These are phyloP conservation scores for Abrostola triplasia DNA, from an alignment of 2,888 invertebrate species.

Conservation along the genomic window DNA sequence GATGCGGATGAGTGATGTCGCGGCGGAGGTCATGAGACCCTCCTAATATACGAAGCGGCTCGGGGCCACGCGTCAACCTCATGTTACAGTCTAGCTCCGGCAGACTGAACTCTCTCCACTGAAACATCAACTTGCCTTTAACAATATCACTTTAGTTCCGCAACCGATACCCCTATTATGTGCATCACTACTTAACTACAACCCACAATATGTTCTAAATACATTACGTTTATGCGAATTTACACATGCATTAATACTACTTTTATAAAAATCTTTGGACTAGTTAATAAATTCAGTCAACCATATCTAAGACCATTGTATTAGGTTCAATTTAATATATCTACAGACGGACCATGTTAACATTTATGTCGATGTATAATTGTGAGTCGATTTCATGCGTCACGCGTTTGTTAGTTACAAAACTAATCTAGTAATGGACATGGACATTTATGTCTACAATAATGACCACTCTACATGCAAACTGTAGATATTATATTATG, in stretches of 20 bases:
- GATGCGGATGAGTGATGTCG: constrained; percentile 80
- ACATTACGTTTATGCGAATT: constrained; percentile 28
- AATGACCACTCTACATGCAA: constrained; percentile 34
- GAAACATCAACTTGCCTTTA: constrained; percentile 85
- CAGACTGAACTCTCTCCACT: constrained; percentile 85
- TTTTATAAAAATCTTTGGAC: neutral
- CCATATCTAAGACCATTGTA: neutral
- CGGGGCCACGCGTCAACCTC: constrained; percentile 70
- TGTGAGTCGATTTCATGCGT: constrained; percentile 49
- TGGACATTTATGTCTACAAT: constrained; percentile 24
- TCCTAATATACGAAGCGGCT: constrained; percentile 78
- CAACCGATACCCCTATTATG: constrained; percentile 73
- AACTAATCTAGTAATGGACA: constrained; percentile 34
- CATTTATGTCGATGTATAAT: constrained; percentile 15
- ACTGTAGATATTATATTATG: constrained; percentile 2
- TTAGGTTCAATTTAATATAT: constrained; percentile 13
- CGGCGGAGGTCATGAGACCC: constrained; percentile 82
- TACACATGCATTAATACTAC: constrained; percentile 61
- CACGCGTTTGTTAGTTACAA: constrained; percentile 60
- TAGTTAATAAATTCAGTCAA: constrained; percentile 8
- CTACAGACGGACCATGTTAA: constrained; percentile 16
- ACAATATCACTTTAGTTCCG: constrained; percentile 66
- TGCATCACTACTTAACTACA: constrained; percentile 59
- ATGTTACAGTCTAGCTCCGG: constrained; percentile 84
- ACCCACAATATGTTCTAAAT: constrained; percentile 48